Evolutionary conservation across 2,113 vertebrate genomes (phyloP).

Genomic region (Hippocampus abdominalis): DNA sequence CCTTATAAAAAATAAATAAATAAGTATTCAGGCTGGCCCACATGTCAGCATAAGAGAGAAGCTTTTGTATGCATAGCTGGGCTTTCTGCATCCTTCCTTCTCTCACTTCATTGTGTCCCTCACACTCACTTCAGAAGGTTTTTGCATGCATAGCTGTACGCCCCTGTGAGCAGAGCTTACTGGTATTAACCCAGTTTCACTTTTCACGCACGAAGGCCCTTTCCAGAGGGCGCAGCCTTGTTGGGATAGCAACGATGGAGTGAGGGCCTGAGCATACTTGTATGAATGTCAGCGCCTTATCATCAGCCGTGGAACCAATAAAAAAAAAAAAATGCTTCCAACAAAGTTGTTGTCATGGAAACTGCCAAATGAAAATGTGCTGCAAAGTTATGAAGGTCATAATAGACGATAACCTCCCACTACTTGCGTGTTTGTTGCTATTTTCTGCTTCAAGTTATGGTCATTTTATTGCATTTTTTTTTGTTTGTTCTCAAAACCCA

Average conservation of each 20-base stretch:
- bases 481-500: neutral
- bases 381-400: constrained; percentile 36
- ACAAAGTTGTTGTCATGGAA: constrained; percentile 56
- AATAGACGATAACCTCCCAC: constrained; percentile 39
- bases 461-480: neutral
- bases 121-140: constrained; percentile 55
- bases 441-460: constrained; percentile 5
- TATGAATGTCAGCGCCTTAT: constrained; percentile 52
- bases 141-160: constrained; percentile 68
- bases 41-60: constrained; percentile 62
- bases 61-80: constrained; percentile 64
- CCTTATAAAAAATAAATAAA: constrained; percentile 66
- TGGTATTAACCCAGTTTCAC: constrained; percentile 75
- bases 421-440: neutral
- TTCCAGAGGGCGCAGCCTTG: constrained; percentile 50
- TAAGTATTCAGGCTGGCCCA: constrained; percentile 59
- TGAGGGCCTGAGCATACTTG: constrained; percentile 39
- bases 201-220: constrained; percentile 58
- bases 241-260: constrained; percentile 43
- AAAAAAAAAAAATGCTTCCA: constrained; percentile 40
- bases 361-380: constrained; percentile 38
- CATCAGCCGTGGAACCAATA: constrained; percentile 21
- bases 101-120: constrained; percentile 1
- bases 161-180: constrained; percentile 70
- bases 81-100: constrained; percentile 39